phyloP scores from a whole-genome alignment of 1,140 invertebrate species.

The Scaptomyza montana region DNA sequence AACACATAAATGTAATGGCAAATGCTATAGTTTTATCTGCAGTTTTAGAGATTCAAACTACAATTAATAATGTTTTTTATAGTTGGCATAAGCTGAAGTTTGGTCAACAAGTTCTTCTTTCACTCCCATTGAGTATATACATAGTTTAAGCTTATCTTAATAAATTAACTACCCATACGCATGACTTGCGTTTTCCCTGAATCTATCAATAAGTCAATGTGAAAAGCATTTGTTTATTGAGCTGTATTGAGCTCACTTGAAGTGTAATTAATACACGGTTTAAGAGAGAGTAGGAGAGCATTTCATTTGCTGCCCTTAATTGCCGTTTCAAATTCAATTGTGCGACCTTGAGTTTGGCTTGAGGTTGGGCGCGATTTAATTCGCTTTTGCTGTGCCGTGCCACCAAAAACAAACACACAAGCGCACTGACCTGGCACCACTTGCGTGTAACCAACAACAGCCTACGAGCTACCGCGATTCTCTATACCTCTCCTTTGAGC shows the following conservation, averaged over 20 bases:
- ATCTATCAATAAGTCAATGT: slow-evolving; percentile 36
- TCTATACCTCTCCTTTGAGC: background rate
- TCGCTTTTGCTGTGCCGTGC: slow-evolving; percentile 24
- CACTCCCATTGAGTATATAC: too few species aligned
- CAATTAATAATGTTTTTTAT: too few species aligned
- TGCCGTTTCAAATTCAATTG: slow-evolving; percentile 51
- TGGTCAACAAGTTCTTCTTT: too few species aligned
- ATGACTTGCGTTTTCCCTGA: background rate
- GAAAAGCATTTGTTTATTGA: slow-evolving; percentile 22
- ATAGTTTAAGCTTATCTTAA: too few species aligned
- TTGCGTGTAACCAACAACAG: slow-evolving; percentile 36
- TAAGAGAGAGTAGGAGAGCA: slow-evolving; percentile 10
- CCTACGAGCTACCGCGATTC: background rate
- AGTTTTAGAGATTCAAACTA: too few species aligned
- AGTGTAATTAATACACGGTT: slow-evolving; percentile 23
- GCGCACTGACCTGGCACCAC: slow-evolving; percentile 38
- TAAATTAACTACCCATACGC: background rate
- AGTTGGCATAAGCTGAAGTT: too few species aligned
- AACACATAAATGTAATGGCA: too few species aligned
- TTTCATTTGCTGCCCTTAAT: slow-evolving; percentile 41
- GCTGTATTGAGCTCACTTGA: slow-evolving; percentile 10
- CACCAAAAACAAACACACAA: slow-evolving; percentile 32
- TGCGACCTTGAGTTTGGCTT: slow-evolving; percentile 30
- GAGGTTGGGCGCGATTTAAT: slow-evolving; percentile 27
- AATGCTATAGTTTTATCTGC: too few species aligned